Percentiles rank a stretch among this genome's conserved stretches.
Evolutionary conservation across 2,113 vertebrate genomes (phyloP).

Genomic region (Fregetta grallaria): DNA sequence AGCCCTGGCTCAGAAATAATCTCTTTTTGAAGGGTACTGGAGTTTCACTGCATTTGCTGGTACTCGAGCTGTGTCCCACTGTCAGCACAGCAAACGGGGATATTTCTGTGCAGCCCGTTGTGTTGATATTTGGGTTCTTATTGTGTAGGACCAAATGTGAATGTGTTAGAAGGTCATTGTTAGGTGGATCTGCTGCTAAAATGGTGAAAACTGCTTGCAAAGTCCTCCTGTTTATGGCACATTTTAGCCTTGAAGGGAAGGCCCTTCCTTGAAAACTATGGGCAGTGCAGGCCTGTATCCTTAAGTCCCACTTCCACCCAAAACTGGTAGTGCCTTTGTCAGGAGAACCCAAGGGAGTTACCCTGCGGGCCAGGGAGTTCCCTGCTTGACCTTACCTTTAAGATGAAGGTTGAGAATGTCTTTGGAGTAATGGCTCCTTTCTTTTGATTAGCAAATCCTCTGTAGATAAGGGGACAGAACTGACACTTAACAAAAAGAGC

Average conservation of each 20-base stretch:
- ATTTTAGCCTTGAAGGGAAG: not conserved
- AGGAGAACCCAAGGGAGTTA: not conserved
- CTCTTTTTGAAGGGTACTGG: not conserved
- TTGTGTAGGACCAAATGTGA: not conserved
- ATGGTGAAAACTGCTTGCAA: not conserved
- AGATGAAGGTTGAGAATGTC: not conserved
- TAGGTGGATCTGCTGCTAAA: not conserved
- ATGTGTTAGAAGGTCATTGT: not conserved
- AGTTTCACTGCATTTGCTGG: not conserved
- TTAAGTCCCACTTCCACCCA: not conserved
- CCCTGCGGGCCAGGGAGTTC: not conserved
- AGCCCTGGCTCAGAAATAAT: not conserved
- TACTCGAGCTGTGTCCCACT: not conserved
- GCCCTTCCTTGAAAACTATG: not conserved
- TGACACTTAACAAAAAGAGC: not conserved
- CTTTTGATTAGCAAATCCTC: not conserved
- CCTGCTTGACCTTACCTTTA: not conserved
- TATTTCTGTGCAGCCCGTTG: not conserved
- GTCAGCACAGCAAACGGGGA: not conserved
- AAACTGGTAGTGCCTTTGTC: conserved; percentile 11
- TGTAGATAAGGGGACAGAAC: not conserved
- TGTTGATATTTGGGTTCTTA: not conserved
- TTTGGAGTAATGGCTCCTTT: not conserved
- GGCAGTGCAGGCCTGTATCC: not conserved
- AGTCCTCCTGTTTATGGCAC: not conserved